A percentile compares a stretch with the other conserved stretches of the same genome.
These are phyloP conservation scores for Turritopsis dohrnii DNA, from an alignment of 30 jellyfish, hydroid and myxozoan genomes.

Conservation along the genomic window DNA sequence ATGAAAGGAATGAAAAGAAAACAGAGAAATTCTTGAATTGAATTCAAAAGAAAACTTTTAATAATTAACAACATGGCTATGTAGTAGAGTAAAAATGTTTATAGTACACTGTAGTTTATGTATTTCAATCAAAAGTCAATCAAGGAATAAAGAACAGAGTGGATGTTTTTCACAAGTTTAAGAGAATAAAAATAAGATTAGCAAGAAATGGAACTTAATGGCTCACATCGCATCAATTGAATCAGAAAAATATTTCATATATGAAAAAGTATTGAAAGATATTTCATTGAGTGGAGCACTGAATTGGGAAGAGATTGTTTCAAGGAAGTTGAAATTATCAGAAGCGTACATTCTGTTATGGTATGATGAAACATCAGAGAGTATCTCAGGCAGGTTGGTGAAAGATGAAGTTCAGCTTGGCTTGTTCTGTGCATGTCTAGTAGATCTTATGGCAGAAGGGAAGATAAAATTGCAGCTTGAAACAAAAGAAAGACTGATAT, in stretches of 20 bases:
- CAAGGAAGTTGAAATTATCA: background rate
- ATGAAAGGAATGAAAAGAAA: background rate
- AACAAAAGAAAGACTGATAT: background rate
- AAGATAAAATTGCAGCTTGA: background rate
- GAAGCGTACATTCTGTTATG: background rate
- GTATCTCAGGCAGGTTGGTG: background rate
- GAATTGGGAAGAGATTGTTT: background rate
- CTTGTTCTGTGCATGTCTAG: background rate
- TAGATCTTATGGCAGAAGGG: background rate
- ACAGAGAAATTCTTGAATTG: background rate
- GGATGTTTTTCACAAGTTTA: background rate
- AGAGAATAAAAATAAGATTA: too few species aligned
- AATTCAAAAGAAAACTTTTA: background rate
- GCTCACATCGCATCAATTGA: background rate
- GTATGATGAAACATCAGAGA: background rate
- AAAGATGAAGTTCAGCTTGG: background rate
- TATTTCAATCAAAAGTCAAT: background rate
- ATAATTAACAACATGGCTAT: background rate
- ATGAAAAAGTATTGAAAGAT: background rate
- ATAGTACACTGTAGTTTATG: background rate
- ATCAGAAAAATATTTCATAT: background rate
- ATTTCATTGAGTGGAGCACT: background rate
- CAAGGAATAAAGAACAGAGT: background rate
- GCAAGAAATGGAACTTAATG: background rate
- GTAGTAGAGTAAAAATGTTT: too few species aligned